Evolutionary conservation across 2,113 vertebrate genomes (phyloP).

Genomic region (Halcyon malimbica): DNA sequence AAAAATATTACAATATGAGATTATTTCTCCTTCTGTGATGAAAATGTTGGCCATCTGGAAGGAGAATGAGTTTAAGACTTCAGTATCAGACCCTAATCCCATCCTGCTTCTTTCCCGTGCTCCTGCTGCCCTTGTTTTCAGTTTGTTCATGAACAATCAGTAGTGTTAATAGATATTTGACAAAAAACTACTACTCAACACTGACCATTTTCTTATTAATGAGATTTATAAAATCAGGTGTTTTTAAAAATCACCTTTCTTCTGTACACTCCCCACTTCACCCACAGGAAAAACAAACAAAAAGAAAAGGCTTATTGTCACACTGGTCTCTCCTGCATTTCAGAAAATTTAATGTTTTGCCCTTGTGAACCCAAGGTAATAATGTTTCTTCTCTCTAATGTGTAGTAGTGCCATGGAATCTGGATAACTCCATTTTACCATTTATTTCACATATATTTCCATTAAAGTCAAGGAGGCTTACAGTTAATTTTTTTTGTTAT

Average conservation of each 20-base stretch:
- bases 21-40: background rate
- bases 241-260: background rate
- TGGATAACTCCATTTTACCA: background rate
- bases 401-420: background rate
- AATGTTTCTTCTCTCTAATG: background rate
- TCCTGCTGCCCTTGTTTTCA: background rate
- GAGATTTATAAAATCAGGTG: background rate
- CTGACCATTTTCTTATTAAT: background rate
- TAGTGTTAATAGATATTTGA: background rate
- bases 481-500: background rate
- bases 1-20: background rate
- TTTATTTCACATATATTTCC: background rate
- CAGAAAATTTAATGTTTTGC: background rate
- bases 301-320: background rate
- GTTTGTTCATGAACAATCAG: background rate
- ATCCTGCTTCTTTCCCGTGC: background rate
- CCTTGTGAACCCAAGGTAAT: no score
- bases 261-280: accelerated
- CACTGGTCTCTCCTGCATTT: background rate
- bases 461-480: background rate
- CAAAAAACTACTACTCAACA: background rate
- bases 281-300: background rate
- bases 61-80: background rate
- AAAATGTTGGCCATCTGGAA: background rate
- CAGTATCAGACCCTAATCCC: background rate